These are phyloP conservation scores for Yponomeuta malinellus DNA, from an alignment of 2,888 invertebrate genomes.

Conservation along the genomic window DNA sequence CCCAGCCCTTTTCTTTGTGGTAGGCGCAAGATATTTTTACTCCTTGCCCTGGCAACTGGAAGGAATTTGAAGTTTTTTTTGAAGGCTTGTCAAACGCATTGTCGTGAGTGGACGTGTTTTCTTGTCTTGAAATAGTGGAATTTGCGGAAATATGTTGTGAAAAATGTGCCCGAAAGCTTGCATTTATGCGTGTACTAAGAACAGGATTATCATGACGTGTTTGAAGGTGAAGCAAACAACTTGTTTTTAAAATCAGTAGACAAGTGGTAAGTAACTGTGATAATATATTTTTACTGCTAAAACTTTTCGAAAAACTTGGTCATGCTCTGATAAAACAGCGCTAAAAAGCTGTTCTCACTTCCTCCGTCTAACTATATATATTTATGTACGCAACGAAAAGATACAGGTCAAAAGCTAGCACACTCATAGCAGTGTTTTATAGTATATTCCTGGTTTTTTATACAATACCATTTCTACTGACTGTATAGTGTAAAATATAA, in stretches of 20 bases:
- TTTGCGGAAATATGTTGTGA: slow-evolving; percentile 31
- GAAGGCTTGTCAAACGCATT: slow-evolving; percentile 20
- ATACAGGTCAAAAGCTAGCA: too few relatives aligned
- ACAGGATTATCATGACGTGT: slow-evolving; percentile 21
- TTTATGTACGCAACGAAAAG: not conserved
- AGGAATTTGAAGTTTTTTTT: not conserved
- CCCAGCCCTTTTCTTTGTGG: too few relatives aligned
- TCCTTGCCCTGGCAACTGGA: not conserved
- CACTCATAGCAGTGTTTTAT: too few relatives aligned
- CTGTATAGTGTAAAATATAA: too few relatives aligned
- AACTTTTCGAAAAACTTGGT: slow-evolving; percentile 6
- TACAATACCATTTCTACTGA: too few relatives aligned
- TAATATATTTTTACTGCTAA: not conserved
- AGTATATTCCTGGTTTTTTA: too few relatives aligned
- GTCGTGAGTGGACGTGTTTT: slow-evolving; percentile 47
- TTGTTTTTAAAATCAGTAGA: not conserved
- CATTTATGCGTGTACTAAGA: slow-evolving; percentile 26
- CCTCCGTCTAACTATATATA: not conserved
- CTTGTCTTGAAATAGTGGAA: slow-evolving; percentile 29
- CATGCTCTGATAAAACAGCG: not conserved
- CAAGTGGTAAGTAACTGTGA: not conserved
- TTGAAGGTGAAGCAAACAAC: slow-evolving; percentile 28
- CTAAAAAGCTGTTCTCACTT: not conserved
- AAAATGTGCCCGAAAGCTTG: slow-evolving; percentile 45
- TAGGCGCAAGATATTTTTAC: not conserved